phyloP scores from a whole-genome alignment of 2,113 vertebrate genomes.

The Mionectes macconnelli region DNA sequence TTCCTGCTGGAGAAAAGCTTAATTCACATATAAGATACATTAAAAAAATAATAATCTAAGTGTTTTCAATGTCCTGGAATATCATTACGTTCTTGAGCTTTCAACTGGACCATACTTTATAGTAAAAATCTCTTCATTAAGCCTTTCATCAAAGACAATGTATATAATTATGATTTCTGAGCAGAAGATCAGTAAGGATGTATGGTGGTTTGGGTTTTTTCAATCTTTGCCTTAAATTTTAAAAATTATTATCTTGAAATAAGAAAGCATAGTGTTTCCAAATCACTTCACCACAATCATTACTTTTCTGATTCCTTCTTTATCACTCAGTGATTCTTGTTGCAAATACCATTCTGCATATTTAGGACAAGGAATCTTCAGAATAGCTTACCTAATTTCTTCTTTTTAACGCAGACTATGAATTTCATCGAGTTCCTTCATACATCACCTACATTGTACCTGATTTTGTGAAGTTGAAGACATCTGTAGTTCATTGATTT shows the following conservation, averaged over 20 bases:
- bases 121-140: neutral
- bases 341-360: neutral
- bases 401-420: neutral
- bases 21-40: neutral
- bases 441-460: rapidly evolving
- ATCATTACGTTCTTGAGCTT: neutral
- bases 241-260: neutral
- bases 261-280: neutral
- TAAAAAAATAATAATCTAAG: neutral
- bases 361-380: neutral
- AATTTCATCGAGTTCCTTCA: neutral
- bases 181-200: neutral
- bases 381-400: neutral
- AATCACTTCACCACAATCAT: neutral
- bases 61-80: neutral
- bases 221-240: neutral
- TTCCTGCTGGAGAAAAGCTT: neutral
- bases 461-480: neutral
- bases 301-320: neutral
- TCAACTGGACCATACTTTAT: neutral
- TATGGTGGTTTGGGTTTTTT: neutral
- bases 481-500: neutral
- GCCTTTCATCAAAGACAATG: neutral
- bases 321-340: neutral
- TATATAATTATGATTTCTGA: neutral